phyloP scores from a whole-genome alignment of 2,888 invertebrate genomes.

The Pantelozetes paolii region DNA sequence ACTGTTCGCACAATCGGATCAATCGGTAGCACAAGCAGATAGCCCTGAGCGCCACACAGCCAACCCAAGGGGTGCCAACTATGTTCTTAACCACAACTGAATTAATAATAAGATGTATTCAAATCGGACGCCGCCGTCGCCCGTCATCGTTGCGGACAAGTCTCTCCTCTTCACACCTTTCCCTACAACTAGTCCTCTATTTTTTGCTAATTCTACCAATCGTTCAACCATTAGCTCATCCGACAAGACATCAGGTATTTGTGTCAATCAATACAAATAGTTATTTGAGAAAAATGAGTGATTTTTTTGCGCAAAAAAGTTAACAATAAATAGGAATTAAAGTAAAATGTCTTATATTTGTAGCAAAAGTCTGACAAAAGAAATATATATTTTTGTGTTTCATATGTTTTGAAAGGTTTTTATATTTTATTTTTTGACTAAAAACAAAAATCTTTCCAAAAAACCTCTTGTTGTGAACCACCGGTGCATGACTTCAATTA shows the following conservation, averaged over 20 bases:
- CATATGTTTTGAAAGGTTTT: neutral
- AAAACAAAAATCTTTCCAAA: no score
- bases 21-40: neutral
- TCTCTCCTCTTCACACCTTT: slow-evolving; percentile 20
- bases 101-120: slow-evolving; percentile 24
- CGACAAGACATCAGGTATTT: slow-evolving; percentile 33
- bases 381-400: no score
- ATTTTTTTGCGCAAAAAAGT: no score
- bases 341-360: no score
- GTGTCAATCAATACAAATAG: neutral
- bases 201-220: slow-evolving; percentile 27
- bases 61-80: slow-evolving; percentile 18
- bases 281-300: no score
- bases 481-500: no score
- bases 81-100: slow-evolving; percentile 6
- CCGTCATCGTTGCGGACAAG: neutral
- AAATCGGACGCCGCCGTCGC: slow-evolving; percentile 12
- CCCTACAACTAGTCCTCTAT: slow-evolving; percentile 39
- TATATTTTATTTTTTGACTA: no score
- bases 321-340: no score
- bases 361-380: no score
- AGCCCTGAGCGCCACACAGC: neutral
- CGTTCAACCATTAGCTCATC: slow-evolving; percentile 29
- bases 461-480: no score
- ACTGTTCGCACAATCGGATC: neutral